These are phyloP conservation scores for Heliangelus exortis DNA, from an alignment of 2,797 vertebrate species.

Conservation along the genomic window DNA sequence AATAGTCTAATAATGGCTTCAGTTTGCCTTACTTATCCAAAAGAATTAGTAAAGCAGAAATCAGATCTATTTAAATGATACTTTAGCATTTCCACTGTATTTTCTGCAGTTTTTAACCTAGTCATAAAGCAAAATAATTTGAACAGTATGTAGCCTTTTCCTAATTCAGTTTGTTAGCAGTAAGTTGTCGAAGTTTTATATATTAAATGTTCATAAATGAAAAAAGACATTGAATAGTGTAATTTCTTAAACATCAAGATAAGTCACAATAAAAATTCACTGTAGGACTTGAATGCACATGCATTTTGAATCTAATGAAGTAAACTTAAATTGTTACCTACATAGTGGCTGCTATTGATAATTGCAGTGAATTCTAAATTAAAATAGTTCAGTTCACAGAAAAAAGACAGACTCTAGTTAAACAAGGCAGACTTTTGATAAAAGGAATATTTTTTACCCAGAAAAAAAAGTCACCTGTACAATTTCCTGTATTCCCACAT, in stretches of 20 bases:
- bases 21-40: not conserved
- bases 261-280: not conserved
- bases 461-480: not conserved
- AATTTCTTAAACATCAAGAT: not conserved
- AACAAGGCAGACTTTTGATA: not conserved
- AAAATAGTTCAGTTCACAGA: not conserved
- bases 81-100: not conserved
- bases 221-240: not conserved
- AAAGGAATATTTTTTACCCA: not conserved
- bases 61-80: not conserved
- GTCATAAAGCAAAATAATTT: not conserved
- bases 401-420: not conserved
- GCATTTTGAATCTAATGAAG: constrained; percentile 21
- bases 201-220: not conserved
- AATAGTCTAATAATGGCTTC: not conserved
- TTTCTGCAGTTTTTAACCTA: not conserved
- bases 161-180: constrained; percentile 6
- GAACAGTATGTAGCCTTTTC: not conserved
- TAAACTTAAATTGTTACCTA: not conserved
- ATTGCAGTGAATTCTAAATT: not conserved
- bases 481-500: not conserved
- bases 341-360: not conserved
- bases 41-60: not conserved
- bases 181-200: not conserved
- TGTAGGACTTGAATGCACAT: not conserved